A percentile compares a stretch with the other conserved stretches of the same genome.
Conservation (phyloP, 2,797 vertebrate genomes). For the Coilia nasus region DNA sequence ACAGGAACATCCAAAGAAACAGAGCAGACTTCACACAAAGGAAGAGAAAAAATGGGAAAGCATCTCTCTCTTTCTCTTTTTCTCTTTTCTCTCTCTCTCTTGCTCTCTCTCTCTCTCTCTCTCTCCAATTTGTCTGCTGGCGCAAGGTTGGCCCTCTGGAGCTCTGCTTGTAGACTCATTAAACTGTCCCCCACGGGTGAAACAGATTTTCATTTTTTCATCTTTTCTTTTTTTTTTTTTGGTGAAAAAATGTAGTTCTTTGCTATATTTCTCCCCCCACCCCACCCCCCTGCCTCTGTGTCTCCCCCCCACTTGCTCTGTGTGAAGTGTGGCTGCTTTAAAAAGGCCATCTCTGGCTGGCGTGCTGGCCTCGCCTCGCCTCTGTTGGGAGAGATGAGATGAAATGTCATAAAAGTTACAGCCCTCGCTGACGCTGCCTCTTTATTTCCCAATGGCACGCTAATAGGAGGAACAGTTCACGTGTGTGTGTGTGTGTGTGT, state of each 20-base stretch:
- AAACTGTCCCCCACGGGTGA: conserved; percentile 72
- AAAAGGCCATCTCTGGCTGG: neutral
- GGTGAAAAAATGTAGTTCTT: conserved; percentile 61
- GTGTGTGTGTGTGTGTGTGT: neutral
- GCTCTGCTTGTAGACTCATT: conserved; percentile 75
- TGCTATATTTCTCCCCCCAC: conserved; percentile 52
- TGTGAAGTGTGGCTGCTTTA: neutral
- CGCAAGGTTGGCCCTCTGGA: conserved; percentile 63
- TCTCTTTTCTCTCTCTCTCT: conserved; percentile 25
- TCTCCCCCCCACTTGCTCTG: neutral
- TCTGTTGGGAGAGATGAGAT: conserved; percentile 11
- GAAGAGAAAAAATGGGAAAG: conserved; percentile 55
- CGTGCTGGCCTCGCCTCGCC: neutral
- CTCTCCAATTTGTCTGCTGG: conserved; percentile 52
- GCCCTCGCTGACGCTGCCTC: conserved; percentile 7
- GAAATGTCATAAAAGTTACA: conserved; percentile 24
- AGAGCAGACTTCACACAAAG: conserved; percentile 22
- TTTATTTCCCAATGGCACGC: conserved; percentile 9
- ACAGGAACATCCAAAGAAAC: neutral
- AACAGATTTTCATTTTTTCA: conserved; percentile 61
- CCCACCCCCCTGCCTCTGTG: neutral
- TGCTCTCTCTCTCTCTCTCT: conserved; percentile 54
- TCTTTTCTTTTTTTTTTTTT: too few species aligned
- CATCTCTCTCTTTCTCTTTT: neutral
- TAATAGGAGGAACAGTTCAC: neutral